Evolutionary conservation across 2,888 invertebrate genomes (phyloP).

Genomic region (Macrosiphum euphorbiae): DNA sequence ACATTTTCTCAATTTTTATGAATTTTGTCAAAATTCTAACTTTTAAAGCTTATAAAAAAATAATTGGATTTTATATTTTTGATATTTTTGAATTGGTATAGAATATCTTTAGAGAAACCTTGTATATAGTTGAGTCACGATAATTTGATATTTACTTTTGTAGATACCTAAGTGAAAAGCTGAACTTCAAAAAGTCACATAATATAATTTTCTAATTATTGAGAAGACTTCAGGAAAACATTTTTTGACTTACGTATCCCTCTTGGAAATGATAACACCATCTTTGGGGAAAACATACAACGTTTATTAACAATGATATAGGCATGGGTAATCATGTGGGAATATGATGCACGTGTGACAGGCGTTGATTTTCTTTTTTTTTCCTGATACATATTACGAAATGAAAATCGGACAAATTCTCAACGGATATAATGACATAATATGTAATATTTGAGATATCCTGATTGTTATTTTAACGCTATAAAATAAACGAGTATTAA

Average conservation of each 20-base stretch:
- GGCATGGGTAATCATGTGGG: background rate
- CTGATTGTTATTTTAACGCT: background rate
- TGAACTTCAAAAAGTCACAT: background rate
- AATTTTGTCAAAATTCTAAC: too few relatives aligned
- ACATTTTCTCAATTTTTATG: too few relatives aligned
- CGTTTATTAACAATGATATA: background rate
- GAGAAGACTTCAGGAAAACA: background rate
- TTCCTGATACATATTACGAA: background rate
- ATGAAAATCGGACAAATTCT: background rate
- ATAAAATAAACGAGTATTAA: background rate
- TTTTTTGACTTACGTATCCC: background rate
- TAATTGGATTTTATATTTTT: too few relatives aligned
- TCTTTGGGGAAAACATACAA: background rate
- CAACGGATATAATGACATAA: background rate
- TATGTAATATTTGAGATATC: background rate
- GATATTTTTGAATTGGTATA: too few relatives aligned
- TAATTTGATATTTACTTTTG: background rate
- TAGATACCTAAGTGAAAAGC: background rate
- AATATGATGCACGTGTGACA: background rate
- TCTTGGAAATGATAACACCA: background rate
- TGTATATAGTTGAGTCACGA: too few relatives aligned
- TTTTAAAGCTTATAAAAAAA: too few relatives aligned
- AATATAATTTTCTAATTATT: background rate
- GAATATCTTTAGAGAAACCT: too few relatives aligned
- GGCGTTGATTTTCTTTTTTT: background rate